Conservation (phyloP, 2,888 invertebrate genomes). For the Argyra leucocephala region DNA sequence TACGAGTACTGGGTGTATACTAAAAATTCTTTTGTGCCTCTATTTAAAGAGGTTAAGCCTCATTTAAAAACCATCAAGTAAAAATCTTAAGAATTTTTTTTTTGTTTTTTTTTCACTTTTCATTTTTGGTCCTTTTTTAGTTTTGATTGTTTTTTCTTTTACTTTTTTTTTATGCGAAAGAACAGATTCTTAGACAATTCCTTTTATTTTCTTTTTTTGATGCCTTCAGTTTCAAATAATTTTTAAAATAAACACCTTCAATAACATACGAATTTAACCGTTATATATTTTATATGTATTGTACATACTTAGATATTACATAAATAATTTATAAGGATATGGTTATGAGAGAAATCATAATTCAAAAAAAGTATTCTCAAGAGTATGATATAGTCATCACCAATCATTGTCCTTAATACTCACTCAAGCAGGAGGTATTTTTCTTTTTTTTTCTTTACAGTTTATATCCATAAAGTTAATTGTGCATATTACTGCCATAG, state of each 20-base stretch:
- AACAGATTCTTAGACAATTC: neutral
- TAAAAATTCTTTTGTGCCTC: neutral
- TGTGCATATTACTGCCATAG: constrained; percentile 1
- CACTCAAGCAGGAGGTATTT: neutral
- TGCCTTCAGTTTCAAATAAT: neutral
- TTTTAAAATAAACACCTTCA: neutral
- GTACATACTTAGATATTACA: neutral
- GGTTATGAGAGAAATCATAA: neutral
- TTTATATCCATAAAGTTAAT: constrained; percentile 6
- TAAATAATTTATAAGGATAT: neutral
- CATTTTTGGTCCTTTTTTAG: no score
- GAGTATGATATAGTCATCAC: constrained; percentile 1
- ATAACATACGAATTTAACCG: neutral
- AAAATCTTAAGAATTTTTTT: neutral
- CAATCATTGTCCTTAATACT: neutral
- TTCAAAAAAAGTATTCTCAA: neutral
- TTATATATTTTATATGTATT: neutral
- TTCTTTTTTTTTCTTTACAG: neutral
- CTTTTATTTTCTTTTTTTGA: no score
- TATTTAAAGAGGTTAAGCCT: neutral
- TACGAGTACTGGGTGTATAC: no score
- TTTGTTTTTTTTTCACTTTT: neutral
- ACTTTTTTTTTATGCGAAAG: neutral
- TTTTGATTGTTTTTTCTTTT: no score
- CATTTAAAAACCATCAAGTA: neutral